Evolutionary conservation across 2,888 invertebrate genomes (phyloP).

Genomic region (Drosophila testacea): DNA sequence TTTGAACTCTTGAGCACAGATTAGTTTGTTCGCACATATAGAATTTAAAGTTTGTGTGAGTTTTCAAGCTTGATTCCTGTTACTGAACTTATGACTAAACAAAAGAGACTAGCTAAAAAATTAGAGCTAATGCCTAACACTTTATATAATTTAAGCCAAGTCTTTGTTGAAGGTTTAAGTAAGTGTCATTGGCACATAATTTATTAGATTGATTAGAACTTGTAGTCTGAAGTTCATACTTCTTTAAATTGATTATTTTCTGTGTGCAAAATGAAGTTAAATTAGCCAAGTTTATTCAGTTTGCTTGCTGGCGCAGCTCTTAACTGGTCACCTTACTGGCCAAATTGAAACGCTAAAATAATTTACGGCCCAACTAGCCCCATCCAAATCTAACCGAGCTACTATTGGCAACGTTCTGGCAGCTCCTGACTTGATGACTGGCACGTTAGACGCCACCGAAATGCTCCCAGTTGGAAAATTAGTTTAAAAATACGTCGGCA

Average conservation of each 20-base stretch:
- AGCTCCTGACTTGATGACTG: constrained; percentile 42
- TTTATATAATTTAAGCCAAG: not conserved
- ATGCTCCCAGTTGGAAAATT: constrained; percentile 80
- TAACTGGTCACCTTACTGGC: constrained; percentile 50
- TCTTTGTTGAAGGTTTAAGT: not conserved
- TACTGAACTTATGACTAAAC: too few relatives aligned
- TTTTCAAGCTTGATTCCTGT: too few relatives aligned
- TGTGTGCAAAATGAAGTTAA: constrained; percentile 32
- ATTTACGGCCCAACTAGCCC: constrained; percentile 69
- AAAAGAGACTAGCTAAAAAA: too few relatives aligned
- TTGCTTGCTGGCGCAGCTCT: not conserved
- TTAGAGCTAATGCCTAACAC: not conserved
- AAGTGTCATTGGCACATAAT: not conserved
- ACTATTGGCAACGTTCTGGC: constrained; percentile 32
- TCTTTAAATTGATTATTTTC: constrained; percentile 1
- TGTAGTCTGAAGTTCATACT: not conserved
- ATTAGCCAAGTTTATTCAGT: constrained; percentile 38
- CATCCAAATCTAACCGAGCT: constrained; percentile 23
- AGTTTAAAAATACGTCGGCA: constrained; percentile 75
- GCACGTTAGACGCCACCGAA: constrained; percentile 62
- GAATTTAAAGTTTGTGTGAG: too few relatives aligned
- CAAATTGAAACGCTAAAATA: constrained; percentile 77
- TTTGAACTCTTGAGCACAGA: too few relatives aligned
- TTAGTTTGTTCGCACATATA: too few relatives aligned
- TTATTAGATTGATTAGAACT: not conserved